Evolutionary conservation across 2,797 vertebrate genomes (phyloP).

Genomic region (Pelobates cultripes): DNA sequence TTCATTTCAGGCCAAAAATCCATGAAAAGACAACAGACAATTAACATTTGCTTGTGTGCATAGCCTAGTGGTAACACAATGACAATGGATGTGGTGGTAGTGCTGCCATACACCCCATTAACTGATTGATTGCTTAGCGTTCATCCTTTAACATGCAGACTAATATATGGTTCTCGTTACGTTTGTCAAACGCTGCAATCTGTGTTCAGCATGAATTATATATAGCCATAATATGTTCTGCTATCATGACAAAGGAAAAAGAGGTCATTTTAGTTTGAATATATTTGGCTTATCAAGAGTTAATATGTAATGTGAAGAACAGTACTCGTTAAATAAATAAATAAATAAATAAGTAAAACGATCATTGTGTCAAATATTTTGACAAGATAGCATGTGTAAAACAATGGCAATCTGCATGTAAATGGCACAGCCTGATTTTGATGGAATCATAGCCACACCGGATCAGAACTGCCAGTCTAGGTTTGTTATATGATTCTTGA

Average conservation of each 20-base stretch:
- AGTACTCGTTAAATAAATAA: constrained; percentile 59
- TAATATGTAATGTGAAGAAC: constrained; percentile 71
- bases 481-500: constrained; percentile 67
- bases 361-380: constrained; percentile 64
- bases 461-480: constrained; percentile 65
- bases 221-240: constrained; percentile 63
- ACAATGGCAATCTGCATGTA: constrained; percentile 67
- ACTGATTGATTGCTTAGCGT: constrained; percentile 81
- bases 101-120: constrained; percentile 81
- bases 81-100: constrained; percentile 77
- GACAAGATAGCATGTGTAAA: constrained; percentile 67
- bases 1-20: constrained; percentile 66
- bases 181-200: constrained; percentile 57
- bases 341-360: constrained; percentile 58
- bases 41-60: constrained; percentile 62
- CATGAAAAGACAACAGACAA: constrained; percentile 70
- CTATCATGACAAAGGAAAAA: constrained; percentile 64
- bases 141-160: constrained; percentile 70
- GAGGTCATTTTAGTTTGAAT: constrained; percentile 64
- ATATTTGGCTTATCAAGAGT: constrained; percentile 68
- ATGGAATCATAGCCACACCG: constrained; percentile 58
- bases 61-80: constrained; percentile 74
- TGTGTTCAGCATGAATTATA: constrained; percentile 11
- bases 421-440: constrained; percentile 67
- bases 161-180: constrained; percentile 80